A percentile compares a stretch with the other conserved stretches of the same genome.
Conservation (phyloP, 2,888 invertebrate species). For the Koerneria pararmatus region DNA sequence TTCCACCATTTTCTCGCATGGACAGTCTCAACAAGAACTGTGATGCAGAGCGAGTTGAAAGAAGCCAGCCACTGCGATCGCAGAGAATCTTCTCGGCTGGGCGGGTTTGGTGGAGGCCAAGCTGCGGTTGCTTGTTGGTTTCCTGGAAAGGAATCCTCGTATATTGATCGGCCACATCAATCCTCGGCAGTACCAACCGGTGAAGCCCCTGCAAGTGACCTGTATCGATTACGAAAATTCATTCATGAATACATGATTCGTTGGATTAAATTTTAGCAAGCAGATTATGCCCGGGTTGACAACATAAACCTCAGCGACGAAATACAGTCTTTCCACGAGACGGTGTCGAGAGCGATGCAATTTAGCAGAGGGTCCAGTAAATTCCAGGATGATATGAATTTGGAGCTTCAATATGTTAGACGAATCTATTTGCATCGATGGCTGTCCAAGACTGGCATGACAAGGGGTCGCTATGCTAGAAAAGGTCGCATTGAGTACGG, state of each 20-base stretch:
- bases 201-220: too few relatives aligned
- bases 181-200: conserved; percentile 77
- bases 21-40: too few relatives aligned
- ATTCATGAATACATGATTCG: too few relatives aligned
- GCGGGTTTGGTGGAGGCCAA: conserved; percentile 76
- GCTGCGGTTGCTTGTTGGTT: conserved; percentile 80
- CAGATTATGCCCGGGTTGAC: conserved; percentile 67
- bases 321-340: too few relatives aligned
- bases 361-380: conserved; percentile 24
- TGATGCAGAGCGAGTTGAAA: too few relatives aligned
- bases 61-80: conserved; percentile 1
- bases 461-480: too few relatives aligned
- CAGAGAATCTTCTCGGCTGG: conserved; percentile 28
- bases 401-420: conserved; percentile 39
- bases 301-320: conserved; percentile 90
- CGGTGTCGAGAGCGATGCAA: conserved; percentile 16
- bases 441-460: conserved; percentile 19
- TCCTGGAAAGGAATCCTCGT: conserved; percentile 79
- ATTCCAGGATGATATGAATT: conserved; percentile 43
- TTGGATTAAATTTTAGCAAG: conserved; percentile 87
- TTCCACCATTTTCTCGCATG: too few relatives aligned
- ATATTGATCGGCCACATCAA: conserved; percentile 91
- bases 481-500: too few relatives aligned
- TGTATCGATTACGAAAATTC: too few relatives aligned
- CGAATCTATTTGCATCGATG: conserved; percentile 38